Conservation (phyloP, 2,113 vertebrate genomes). For the Gallinago jamesoni region DNA sequence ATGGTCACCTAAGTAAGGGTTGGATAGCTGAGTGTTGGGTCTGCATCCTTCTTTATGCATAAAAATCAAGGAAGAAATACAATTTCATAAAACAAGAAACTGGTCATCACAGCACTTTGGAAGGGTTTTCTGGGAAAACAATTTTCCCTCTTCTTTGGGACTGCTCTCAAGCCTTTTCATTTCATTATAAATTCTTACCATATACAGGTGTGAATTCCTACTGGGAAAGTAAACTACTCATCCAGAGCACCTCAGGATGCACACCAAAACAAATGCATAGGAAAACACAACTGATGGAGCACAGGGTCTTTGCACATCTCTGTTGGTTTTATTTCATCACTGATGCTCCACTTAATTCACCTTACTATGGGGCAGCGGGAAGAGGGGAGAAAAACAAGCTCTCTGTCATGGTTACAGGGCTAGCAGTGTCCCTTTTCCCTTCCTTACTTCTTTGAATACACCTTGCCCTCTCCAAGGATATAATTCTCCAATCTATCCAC, state of each 20-base stretch:
- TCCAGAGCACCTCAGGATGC: background rate
- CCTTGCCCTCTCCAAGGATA: background rate
- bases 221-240: background rate
- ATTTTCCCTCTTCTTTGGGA: background rate
- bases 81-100: background rate
- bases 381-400: fast-evolving
- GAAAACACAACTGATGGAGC: background rate
- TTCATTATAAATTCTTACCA: background rate
- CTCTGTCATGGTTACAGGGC: background rate
- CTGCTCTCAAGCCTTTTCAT: background rate
- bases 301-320: background rate
- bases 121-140: background rate
- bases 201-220: background rate
- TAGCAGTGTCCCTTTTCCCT: background rate
- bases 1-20: background rate
- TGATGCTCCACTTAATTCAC: background rate
- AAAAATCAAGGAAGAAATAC: background rate
- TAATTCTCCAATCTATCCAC: background rate
- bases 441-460: background rate
- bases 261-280: background rate
- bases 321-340: background rate
- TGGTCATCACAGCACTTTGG: background rate
- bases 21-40: background rate
- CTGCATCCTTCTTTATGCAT: background rate
- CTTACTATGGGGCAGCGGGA: background rate